A percentile compares a stretch with the other conserved stretches of the same genome.
Evolutionary conservation across 2,113 vertebrate species (phyloP).

Genomic region (Nanorana parkeri): DNA sequence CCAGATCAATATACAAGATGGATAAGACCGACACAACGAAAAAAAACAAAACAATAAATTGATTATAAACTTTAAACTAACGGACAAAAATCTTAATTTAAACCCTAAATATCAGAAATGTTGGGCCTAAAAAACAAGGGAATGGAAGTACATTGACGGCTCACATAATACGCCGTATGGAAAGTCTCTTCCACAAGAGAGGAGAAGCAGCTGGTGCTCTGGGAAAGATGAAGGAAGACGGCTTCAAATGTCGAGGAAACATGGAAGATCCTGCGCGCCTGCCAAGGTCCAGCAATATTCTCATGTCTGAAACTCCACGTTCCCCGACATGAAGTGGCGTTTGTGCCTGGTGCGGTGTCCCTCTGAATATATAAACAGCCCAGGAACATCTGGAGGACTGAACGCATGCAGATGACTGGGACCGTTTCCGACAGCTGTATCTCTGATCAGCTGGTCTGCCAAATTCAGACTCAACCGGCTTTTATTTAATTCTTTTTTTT

Average conservation of each 20-base stretch:
- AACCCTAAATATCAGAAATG: no score
- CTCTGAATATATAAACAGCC: constrained; percentile 13
- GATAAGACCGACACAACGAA: no score
- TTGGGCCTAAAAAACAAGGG: no score
- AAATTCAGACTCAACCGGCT: background rate
- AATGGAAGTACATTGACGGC: no score
- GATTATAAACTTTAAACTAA: no score
- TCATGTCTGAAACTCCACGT: background rate
- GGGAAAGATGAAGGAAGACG: background rate
- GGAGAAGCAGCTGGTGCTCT: constrained; percentile 13
- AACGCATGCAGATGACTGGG: constrained; percentile 1
- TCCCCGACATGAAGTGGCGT: background rate
- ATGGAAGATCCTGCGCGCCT: background rate
- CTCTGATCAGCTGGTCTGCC: background rate
- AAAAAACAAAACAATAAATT: no score
- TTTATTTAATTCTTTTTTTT: no score
- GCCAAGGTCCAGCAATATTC: constrained; percentile 16
- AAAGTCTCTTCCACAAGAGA: no score
- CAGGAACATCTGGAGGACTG: constrained; percentile 13
- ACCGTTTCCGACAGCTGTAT: constrained; percentile 11
- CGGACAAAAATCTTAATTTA: no score
- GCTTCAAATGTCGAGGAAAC: background rate
- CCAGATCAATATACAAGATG: no score
- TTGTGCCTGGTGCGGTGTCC: background rate
- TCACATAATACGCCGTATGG: no score